Conservation (phyloP, 1,140 invertebrate species). For the Drosophila lowei region DNA sequence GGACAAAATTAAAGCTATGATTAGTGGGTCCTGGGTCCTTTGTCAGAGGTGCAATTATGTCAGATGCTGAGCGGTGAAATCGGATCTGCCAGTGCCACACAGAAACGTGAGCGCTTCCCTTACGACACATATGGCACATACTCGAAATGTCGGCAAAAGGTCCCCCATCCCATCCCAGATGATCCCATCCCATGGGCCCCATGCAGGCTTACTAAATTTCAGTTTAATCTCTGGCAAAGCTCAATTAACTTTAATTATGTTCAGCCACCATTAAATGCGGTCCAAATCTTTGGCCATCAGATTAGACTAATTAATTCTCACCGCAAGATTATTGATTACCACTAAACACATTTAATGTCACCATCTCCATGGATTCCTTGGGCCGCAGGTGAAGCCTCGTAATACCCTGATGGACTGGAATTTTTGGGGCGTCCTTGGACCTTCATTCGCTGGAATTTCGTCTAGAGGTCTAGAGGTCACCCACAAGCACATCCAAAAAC, state of each 20-base stretch:
- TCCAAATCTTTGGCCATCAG: not conserved
- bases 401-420: too few species aligned
- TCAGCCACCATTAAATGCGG: slow-evolving; percentile 1
- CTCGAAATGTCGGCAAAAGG: not conserved
- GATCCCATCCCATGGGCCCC: slow-evolving; percentile 11
- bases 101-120: slow-evolving; percentile 20
- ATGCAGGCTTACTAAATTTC: slow-evolving; percentile 20
- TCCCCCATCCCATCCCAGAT: slow-evolving; percentile 6
- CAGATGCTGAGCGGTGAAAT: slow-evolving; percentile 49
- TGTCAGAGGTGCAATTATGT: slow-evolving; percentile 65
- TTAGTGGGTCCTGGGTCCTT: slow-evolving; percentile 29
- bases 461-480: slow-evolving; percentile 24
- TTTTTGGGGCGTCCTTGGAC: not conserved
- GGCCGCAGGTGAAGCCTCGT: too few species aligned
- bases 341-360: slow-evolving; percentile 22
- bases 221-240: slow-evolving; percentile 3
- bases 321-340: slow-evolving; percentile 43
- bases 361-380: not conserved
- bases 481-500: slow-evolving; percentile 15
- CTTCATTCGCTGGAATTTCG: slow-evolving; percentile 15
- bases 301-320: slow-evolving; percentile 32
- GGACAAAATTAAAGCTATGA: slow-evolving; percentile 38
- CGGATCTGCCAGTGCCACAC: slow-evolving; percentile 20
- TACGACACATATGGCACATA: slow-evolving; percentile 4
- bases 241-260: slow-evolving; percentile 43